Base-by-base conservation (phyloP, 2,113 vertebrate species). In the Periophthalmus modestus region DNA sequence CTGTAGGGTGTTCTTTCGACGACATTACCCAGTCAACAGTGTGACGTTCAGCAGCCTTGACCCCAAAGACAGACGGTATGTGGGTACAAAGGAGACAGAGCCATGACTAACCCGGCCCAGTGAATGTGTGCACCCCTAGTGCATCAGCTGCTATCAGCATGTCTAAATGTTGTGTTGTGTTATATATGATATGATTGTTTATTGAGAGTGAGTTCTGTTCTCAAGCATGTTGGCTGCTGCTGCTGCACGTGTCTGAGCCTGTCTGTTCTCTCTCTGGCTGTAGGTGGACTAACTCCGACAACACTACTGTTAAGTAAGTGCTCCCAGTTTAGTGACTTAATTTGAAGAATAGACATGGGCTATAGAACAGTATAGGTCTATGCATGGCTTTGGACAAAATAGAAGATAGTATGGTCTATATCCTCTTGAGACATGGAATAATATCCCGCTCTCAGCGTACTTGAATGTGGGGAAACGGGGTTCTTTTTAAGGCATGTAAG, bases 201-300 rank as follows among this genome's bases (percentile, higher is more conserved):
- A 62, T 34, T 65, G 2, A 43, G 34, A 39, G 18, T 21, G 9
- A 36, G 62, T 65, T 12, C 2, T 83, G 87, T 70, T 36, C 19
- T 18, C 2, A 15, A 79, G 73, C 82, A 85, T 77, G 83, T n/a
- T 7, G 73, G 63, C 79, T 79, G 74, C 80, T 69, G 74, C 80
- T 69, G 68, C 72, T 73, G 75, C 68, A 72, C 72, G 55, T 68
- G 82, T 78, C 86, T 88, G 84, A 81, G 82, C 79, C 75, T 65
- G 54, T 92, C 73, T 85, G 66, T 88, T 72, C 23, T 82, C 47
- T 81, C 48, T 78, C 70, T 33, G 80, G 80, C 84, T 74, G 52
- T 93, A 97, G 96, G 91, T 97, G 96, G 96, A 94, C 94, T 91
- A 96, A 96, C 88, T 88, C 94, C 14, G 94, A 96, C 33, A 93